phyloP scores from a whole-genome alignment of 2,888 invertebrate species.

The Homarus gammarus region DNA sequence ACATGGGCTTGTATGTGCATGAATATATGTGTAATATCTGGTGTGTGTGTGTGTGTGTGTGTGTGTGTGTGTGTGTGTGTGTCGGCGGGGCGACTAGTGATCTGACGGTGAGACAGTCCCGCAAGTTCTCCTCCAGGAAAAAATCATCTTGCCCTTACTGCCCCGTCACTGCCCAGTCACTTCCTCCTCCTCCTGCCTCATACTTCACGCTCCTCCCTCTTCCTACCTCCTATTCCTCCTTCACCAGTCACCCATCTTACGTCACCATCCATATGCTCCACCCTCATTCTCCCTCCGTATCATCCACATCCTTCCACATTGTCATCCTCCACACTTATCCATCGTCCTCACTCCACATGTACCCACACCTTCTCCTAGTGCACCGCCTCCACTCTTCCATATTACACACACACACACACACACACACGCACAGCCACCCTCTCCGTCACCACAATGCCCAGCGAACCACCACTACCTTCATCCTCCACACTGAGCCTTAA shows the following conservation, averaged over 20 bases:
- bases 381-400: not conserved
- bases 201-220: not conserved
- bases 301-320: not conserved
- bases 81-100: not conserved
- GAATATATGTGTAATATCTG: too few species aligned
- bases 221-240: not conserved
- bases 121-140: not conserved
- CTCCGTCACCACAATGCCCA: not conserved
- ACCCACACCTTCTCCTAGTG: not conserved
- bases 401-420: too few species aligned
- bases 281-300: not conserved
- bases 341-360: too few species aligned
- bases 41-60: too few species aligned
- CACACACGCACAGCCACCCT: too few species aligned
- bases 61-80: not conserved
- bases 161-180: not conserved
- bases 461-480: too few species aligned
- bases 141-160: not conserved
- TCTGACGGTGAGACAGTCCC: not conserved
- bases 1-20: too few species aligned
- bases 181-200: not conserved
- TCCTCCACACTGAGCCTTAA: too few species aligned
- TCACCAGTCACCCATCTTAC: not conserved
- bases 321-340: not conserved
- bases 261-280: not conserved